Evolutionary conservation across 2,113 vertebrate species (phyloP).

Genomic region (Picathartes gymnocephalus): DNA sequence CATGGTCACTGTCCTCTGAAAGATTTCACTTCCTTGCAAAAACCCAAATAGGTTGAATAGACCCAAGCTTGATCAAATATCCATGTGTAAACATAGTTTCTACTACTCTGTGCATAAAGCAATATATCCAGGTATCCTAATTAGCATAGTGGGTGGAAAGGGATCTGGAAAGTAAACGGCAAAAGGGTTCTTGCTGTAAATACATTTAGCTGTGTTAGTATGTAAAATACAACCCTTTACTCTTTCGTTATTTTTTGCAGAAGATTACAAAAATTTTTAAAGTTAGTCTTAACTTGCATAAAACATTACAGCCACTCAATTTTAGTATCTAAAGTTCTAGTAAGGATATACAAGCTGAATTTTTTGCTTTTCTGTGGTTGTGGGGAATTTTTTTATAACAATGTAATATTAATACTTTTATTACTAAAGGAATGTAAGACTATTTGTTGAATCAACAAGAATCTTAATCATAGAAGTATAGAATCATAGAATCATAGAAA

Average conservation of each 20-base stretch:
- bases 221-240: not conserved
- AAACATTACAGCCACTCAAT: not conserved
- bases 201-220: not conserved
- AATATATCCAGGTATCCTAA: not conserved
- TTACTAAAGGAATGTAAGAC: not conserved
- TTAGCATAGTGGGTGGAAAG: not conserved
- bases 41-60: not conserved
- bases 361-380: not conserved
- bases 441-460: not conserved
- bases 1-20: conserved; percentile 22
- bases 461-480: not conserved
- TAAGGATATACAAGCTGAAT: not conserved
- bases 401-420: not conserved
- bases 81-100: not conserved
- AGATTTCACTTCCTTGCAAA: not conserved
- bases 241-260: not conserved
- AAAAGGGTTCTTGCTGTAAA: not conserved
- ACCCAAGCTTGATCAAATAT: not conserved
- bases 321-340: not conserved
- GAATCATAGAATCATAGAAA: not conserved
- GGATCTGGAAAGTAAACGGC: not conserved
- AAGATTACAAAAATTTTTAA: not conserved
- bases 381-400: not conserved
- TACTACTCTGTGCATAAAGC: not conserved
- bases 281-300: not conserved